Base-by-base conservation (phyloP, 1,140 invertebrate genomes). In the Drosophila repleta region DNA sequence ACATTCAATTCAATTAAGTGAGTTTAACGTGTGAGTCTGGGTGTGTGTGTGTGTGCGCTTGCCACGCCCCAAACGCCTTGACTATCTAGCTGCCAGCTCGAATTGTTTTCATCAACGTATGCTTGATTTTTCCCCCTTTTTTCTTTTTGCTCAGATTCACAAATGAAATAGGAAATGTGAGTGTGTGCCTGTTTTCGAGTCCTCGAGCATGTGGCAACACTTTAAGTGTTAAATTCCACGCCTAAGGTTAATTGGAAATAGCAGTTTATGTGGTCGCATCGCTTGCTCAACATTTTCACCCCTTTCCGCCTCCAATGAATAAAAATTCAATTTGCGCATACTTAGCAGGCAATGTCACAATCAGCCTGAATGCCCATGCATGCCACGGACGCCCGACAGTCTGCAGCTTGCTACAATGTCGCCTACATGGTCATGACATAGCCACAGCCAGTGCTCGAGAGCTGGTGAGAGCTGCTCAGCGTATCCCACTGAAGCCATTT, bases 1-100 rank as follows among this genome's bases (percentile, higher is more conserved):
- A 56, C 79, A 83, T 84, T 87, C 82, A 88, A 85, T 85, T 85
- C 82, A 85, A 85, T 85, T 87, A 85, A 75, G 82, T 61, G 64
- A 75, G 71, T 65, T 72, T 49, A 75, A 71, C 66, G 68, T 79
- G 62, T 58, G 21, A 70, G 52, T 57, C n/a, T n/a, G n/a, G n/a
- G 56, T 13, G 55, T 11, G 10, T 49, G 32, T 24, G 56, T 8
- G 55, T 11, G 8, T 49, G 32, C 24, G 13, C 17, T 7, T 17
- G 66, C 20, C 41, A 63, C 51, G 51, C 48, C 65, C 39, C 39
- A 46, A 11, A 29, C 7, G 18, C 26, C 43, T 66, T n/a, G 18
- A 15, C 55, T 55, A 60, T 72, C 24, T 49, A 48, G 69, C 67
- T 64, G 55, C 21, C 24, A 32, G 55, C 52, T 83, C 51, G 81